Base-by-base conservation (phyloP, 2,113 vertebrate species). In the Myiozetetes cayanensis region DNA sequence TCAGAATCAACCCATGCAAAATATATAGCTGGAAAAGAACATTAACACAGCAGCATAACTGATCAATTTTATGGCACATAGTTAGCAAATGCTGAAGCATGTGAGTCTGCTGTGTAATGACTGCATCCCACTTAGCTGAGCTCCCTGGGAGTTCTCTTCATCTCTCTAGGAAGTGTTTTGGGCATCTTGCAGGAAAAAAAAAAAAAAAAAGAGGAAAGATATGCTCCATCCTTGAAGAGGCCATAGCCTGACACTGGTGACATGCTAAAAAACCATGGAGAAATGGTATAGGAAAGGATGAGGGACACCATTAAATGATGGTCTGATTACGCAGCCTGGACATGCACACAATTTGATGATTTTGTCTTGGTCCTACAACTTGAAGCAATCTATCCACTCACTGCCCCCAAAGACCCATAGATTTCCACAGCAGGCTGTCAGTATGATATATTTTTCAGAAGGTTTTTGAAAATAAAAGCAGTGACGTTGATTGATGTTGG, bases 381-480 rank as follows among this genome's bases (percentile, higher is more conserved):
- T 79, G 25, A 41, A 79, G 58, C 27, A 17, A 44, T 72, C 43
- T 6, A 46, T 35, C 20, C 10, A 12, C 41, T 49, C 0, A 0
- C 55, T 71, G 43, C 49, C 72, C 30, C 8, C 33, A 39, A 49
- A 80, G 8, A 18, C 37, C 24, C 43, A 62, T 37, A 14, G 18
- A 3, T 62, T 89, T 83, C 46, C 58, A 28, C 50, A 19, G 20
- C 2, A 67, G 67, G 24, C 5, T 8, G 31, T 37, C 49, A 37
- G 30, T 35, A 35, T 8, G 14, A 43, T 9, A 24, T 0, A 9
- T 47, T 75, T 92, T 81, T 59, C 80, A 78, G 44, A 76, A 68
- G 2, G 3, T 22, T 76, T 85, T 41, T 78, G 37, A 33, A 93
- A 84, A 30, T 47, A 90, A 35, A 6, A 78, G 14, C 12, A 47